Evolutionary conservation across 64 coral and sea anemone species (phyloP).

Genomic region (Platygyra sinensis): DNA sequence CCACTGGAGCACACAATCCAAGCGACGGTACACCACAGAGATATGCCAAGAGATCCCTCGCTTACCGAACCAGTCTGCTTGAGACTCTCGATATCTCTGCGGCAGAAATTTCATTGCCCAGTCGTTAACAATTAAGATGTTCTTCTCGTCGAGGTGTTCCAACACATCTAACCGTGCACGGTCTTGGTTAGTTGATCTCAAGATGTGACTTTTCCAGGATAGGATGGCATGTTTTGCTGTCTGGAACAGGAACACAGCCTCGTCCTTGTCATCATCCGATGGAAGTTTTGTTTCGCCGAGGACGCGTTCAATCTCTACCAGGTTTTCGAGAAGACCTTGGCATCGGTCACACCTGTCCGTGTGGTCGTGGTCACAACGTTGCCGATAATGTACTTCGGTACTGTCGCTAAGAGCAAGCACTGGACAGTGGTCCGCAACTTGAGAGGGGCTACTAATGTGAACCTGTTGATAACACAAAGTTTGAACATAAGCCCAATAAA

Average conservation of each 20-base stretch:
- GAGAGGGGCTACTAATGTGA: slow-evolving; percentile 19
- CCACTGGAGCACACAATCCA: slow-evolving; percentile 33
- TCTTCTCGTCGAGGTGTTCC: slow-evolving; percentile 15
- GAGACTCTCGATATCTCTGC: slow-evolving; percentile 5
- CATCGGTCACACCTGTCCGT: slow-evolving; percentile 22
- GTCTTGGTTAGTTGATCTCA: slow-evolving; percentile 29
- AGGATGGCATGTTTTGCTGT: slow-evolving; percentile 22
- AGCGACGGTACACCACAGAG: slow-evolving; percentile 48
- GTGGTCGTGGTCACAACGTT: slow-evolving; percentile 32
- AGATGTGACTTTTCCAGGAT: slow-evolving; percentile 32
- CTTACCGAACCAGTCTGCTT: slow-evolving; percentile 28
- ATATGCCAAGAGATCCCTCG: slow-evolving; percentile 24
- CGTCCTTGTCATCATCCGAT: slow-evolving; percentile 1
- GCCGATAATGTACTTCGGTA: slow-evolving; percentile 5
- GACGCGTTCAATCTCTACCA: background rate
- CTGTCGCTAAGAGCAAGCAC: slow-evolving; percentile 47
- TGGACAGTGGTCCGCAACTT: slow-evolving; percentile 52
- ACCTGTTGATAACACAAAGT: slow-evolving; percentile 39
- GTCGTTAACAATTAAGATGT: slow-evolving; percentile 27
- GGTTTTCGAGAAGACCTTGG: background rate
- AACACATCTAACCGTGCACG: slow-evolving; percentile 12
- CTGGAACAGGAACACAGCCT: background rate
- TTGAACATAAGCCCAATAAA: background rate
- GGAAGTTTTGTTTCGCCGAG: slow-evolving; percentile 10
- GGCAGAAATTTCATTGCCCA: slow-evolving; percentile 36